Base-by-base conservation (phyloP, 1,140 invertebrate genomes). In the Diorhabda sublineata region DNA sequence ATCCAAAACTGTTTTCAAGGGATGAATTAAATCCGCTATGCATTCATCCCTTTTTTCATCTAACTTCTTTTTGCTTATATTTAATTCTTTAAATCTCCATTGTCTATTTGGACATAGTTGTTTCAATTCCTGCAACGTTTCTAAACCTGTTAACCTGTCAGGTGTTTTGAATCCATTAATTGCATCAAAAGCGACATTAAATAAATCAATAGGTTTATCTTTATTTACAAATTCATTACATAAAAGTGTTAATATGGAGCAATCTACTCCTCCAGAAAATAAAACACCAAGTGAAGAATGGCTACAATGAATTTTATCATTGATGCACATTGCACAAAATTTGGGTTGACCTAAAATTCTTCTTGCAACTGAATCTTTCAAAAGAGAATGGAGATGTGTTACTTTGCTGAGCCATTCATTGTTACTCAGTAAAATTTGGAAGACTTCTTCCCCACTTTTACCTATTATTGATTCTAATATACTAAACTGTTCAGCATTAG, bases 221-320 rank as follows among this genome's bases (percentile, higher is more conserved):
- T 75, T 71, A 3, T 88, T 83, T 42, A 96, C 78, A 83, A 87
- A 90, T 83, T 89, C 88, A 81, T 96, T 84, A 26, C 91, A 88
- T 43, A 98, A 79, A 45, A 89, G 84, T 45, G 96, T 91, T 70
- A 99, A 82, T 74, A 98, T 87, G 43, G 94, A 89, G 59, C 96
- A 98, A 83, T 99, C 97, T 8, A 99, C 83, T 43, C 97, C 97
- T 66, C 97, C 97, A 75, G 96, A 98, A 85, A 98, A 99, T 73
- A 98, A 83, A 69, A 98, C 82, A 45, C 91, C 95, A 56, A 95
- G 82, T 81, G 91, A 91, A 26, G 92, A 84, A 83, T 97, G 94
- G 63, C 70, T 67, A 78, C 88, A 90, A 43, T 78, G 75, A 42
- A 70, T 70, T 68, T 74, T 67, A n/a, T 70, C 69, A 72, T 69